Evolutionary conservation across 1,140 invertebrate genomes (phyloP).

Genomic region (Hycleus cichorii): DNA sequence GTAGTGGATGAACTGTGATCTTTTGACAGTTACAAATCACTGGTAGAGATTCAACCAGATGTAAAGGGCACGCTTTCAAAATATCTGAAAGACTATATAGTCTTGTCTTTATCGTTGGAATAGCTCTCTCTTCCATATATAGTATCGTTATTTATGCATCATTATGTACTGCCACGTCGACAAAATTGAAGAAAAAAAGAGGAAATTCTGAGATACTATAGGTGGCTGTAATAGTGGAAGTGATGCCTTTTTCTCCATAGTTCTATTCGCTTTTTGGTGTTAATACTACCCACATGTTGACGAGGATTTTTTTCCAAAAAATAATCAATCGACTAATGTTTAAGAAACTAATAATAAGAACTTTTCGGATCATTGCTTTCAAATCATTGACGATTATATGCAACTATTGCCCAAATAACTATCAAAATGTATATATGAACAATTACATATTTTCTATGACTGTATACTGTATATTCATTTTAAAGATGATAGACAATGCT

Average conservation of each 20-base stretch:
- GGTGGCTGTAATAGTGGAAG: too few relatives aligned
- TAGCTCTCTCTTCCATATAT: background rate
- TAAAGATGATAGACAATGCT: conserved; percentile 6
- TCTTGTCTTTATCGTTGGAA: too few relatives aligned
- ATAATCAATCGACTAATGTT: too few relatives aligned
- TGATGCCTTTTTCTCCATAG: conserved; percentile 1
- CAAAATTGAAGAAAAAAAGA: background rate
- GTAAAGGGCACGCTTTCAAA: background rate
- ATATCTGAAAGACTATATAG: too few relatives aligned
- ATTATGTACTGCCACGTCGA: conserved; percentile 4
- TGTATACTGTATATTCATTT: conserved; percentile 15
- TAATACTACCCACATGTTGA: background rate
- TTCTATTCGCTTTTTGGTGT: conserved; percentile 14
- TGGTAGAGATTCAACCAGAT: conserved; percentile 11
- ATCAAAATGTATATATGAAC: conserved; percentile 12
- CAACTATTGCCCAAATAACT: conserved; percentile 8
- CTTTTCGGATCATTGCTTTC: conserved; percentile 8
- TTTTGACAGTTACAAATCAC: conserved; percentile 12
- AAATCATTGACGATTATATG: background rate
- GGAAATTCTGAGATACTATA: background rate
- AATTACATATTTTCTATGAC: conserved; percentile 15
- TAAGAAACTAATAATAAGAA: conserved; percentile 3
- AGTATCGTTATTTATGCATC: conserved; percentile 12
- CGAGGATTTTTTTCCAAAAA: too few relatives aligned
- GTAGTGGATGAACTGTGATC: conserved; percentile 17